These are phyloP conservation scores for Hyposoter dolosus DNA, from an alignment of 2,888 invertebrate genomes.

Conservation along the genomic window DNA sequence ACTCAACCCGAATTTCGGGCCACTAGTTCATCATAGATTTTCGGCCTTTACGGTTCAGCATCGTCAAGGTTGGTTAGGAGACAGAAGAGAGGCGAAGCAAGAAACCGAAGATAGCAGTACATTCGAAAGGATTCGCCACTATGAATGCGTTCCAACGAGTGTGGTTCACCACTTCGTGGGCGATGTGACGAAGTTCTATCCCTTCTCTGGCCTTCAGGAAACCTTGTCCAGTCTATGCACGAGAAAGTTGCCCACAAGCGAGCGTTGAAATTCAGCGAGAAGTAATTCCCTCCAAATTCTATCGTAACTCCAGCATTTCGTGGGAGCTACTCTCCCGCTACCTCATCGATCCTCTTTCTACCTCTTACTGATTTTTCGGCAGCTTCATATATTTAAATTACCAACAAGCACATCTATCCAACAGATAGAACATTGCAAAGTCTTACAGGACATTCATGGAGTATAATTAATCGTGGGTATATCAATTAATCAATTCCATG, in stretches of 20 bases:
- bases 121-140: slow-evolving; percentile 58
- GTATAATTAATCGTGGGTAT: background rate
- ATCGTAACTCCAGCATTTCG: slow-evolving; percentile 37
- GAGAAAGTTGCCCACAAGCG: slow-evolving; percentile 63
- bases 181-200: slow-evolving; percentile 66
- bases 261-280: slow-evolving; percentile 56
- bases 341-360: background rate
- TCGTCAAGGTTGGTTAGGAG: slow-evolving; percentile 33
- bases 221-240: slow-evolving; percentile 41
- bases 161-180: slow-evolving; percentile 63
- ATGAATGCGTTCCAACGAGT: slow-evolving; percentile 67
- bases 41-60: slow-evolving; percentile 56
- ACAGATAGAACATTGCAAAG: background rate
- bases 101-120: slow-evolving; percentile 43
- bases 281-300: slow-evolving; percentile 66
- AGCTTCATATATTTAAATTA: background rate
- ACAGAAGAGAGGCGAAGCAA: slow-evolving; percentile 41
- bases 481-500: background rate
- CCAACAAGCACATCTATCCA: background rate
- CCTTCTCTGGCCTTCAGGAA: slow-evolving; percentile 21
- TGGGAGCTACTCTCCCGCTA: background rate
- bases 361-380: background rate
- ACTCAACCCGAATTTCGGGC: slow-evolving; percentile 20
- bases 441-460: background rate
- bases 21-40: slow-evolving; percentile 50